Conservation (phyloP, 2,888 invertebrate genomes). For the Drosophila gaucha region DNA sequence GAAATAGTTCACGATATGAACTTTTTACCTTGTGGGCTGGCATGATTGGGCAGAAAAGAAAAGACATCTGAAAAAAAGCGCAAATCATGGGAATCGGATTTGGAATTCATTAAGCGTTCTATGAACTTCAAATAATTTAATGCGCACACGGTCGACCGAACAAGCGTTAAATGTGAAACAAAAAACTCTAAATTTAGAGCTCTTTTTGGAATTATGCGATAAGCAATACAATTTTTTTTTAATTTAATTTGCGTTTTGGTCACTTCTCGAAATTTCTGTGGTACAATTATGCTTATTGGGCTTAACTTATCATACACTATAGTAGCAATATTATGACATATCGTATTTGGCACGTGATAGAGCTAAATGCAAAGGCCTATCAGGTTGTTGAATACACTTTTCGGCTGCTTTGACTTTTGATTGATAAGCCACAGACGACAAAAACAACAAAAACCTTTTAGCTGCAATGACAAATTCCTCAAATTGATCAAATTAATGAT, state of each 20-base stretch:
- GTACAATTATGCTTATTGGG: constrained; percentile 8
- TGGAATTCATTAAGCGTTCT: constrained; percentile 53
- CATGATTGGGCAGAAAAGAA: constrained; percentile 50
- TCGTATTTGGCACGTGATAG: constrained; percentile 34
- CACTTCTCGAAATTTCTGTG: constrained; percentile 44
- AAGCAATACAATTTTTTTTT: constrained; percentile 27
- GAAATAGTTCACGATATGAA: constrained; percentile 40
- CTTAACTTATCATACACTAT: constrained; percentile 7
- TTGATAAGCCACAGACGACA: constrained; percentile 51
- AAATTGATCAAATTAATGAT: constrained; percentile 2
- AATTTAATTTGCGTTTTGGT: constrained; percentile 19
- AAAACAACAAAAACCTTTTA: constrained; percentile 31
- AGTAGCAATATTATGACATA: constrained; percentile 13
- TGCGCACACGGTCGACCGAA: constrained; percentile 12
- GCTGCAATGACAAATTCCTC: constrained; percentile 17
- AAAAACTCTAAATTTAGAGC: constrained; percentile 20
- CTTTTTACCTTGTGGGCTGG: background rate
- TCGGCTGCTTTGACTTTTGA: constrained; percentile 53
- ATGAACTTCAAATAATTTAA: constrained; percentile 45
- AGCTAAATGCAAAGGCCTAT: constrained; percentile 16
- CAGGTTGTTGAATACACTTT: constrained; percentile 20
- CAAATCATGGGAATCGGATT: constrained; percentile 43
- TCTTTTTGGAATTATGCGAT: constrained; percentile 38
- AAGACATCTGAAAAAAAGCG: constrained; percentile 29
- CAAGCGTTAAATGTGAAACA: background rate